A percentile compares a stretch with the other conserved stretches of the same genome.
phyloP scores from a whole-genome alignment of 2,888 invertebrate species.

The Andrena hattorfiana region DNA sequence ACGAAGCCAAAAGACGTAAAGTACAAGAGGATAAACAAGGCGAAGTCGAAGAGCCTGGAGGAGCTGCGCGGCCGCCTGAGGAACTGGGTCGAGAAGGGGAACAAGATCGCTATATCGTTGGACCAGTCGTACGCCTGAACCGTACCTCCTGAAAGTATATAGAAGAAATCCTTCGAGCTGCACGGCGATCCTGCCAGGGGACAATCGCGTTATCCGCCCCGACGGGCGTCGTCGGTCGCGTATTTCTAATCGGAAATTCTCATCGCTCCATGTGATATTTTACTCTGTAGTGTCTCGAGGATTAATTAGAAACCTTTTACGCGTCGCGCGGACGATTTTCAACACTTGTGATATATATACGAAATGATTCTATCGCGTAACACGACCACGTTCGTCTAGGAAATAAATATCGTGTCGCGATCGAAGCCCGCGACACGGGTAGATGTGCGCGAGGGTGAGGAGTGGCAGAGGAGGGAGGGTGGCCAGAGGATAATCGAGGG shows the following conservation, averaged over 20 bases:
- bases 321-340: constrained; percentile 55
- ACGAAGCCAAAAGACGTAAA: constrained; percentile 96
- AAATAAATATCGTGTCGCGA: constrained; percentile 35
- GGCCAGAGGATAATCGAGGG: neutral
- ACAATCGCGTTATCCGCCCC: neutral
- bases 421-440: neutral
- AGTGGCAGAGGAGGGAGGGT: neutral
- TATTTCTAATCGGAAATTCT: constrained; percentile 65
- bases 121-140: constrained; percentile 87
- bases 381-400: constrained; percentile 49
- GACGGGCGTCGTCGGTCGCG: constrained; percentile 29
- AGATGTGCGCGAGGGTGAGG: neutral
- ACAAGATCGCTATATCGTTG: constrained; percentile 88
- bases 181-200: constrained; percentile 17
- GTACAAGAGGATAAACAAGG: constrained; percentile 95
- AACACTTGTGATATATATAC: constrained; percentile 68
- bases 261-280: constrained; percentile 75
- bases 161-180: constrained; percentile 41
- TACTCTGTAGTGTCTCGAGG: constrained; percentile 65
- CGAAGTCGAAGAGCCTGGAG: constrained; percentile 95
- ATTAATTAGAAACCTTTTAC: constrained; percentile 53
- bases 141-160: constrained; percentile 59
- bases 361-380: constrained; percentile 59
- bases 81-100: constrained; percentile 94
- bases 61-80: constrained; percentile 93